Conservation (phyloP, 2,113 vertebrate species). For the Oreochromis aureus region DNA sequence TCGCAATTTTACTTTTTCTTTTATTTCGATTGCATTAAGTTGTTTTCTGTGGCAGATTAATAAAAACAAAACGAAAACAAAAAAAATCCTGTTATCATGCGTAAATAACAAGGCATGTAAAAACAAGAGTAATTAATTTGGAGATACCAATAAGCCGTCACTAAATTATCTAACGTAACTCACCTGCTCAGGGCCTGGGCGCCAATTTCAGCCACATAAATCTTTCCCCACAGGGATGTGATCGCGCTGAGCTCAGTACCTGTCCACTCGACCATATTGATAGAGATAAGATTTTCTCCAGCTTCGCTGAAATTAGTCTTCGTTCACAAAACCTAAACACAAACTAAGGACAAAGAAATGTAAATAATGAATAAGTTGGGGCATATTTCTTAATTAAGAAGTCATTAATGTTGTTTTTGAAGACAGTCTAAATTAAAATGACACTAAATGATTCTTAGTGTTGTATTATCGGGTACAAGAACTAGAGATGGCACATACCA, state of each 20-base stretch:
- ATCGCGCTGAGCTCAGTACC: constrained; percentile 46
- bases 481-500: too few species aligned
- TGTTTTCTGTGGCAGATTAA: neutral
- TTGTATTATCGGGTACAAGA: too few species aligned
- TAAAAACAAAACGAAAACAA: neutral
- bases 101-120: too few species aligned
- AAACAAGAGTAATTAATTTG: neutral
- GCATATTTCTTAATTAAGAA: too few species aligned
- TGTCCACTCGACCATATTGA: constrained; percentile 66
- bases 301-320: neutral
- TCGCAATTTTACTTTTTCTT: too few species aligned
- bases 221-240: constrained; percentile 29
- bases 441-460: too few species aligned
- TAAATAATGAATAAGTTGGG: too few species aligned
- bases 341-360: too few species aligned
- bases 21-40: too few species aligned
- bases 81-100: neutral
- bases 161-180: neutral
- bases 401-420: too few species aligned
- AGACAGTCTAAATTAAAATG: too few species aligned
- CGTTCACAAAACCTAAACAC: too few species aligned
- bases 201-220: constrained; percentile 20
- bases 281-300: neutral
- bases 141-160: neutral
- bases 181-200: constrained; percentile 54